These are phyloP conservation scores for Orientallactaga bullata DNA, from an alignment of 2,113 vertebrate genomes.

Conservation along the genomic window DNA sequence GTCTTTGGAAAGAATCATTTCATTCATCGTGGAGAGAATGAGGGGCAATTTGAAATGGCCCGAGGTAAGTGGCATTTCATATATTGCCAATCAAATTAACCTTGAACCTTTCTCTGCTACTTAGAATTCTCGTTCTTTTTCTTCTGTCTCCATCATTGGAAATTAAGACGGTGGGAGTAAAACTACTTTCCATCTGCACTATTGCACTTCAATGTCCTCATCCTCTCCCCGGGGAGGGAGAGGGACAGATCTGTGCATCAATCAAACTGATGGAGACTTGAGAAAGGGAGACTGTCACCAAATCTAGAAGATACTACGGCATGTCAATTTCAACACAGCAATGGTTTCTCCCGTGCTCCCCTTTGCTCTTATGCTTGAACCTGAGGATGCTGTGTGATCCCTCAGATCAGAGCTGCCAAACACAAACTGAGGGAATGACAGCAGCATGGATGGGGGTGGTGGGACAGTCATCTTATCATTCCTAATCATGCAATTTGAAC, in stretches of 20 bases:
- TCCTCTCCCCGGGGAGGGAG: neutral
- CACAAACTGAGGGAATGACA: neutral
- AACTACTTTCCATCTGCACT: slow-evolving; percentile 40
- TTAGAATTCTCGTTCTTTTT: slow-evolving; percentile 70
- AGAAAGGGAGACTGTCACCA: neutral
- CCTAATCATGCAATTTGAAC: neutral
- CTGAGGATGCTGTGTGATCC: no score
- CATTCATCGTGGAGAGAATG: slow-evolving; percentile 68
- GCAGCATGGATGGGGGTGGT: rapidly evolving
- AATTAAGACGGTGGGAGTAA: slow-evolving; percentile 64
- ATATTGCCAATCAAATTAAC: slow-evolving; percentile 78
- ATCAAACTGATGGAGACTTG: slow-evolving; percentile 48
- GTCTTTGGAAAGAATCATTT: slow-evolving; percentile 76
- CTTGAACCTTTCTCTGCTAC: slow-evolving; percentile 70
- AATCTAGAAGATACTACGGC: neutral
- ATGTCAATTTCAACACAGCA: neutral
- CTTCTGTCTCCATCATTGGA: slow-evolving; percentile 61
- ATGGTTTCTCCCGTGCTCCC: neutral
- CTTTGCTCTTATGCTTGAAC: neutral
- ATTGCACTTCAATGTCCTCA: slow-evolving; percentile 1
- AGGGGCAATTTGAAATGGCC: slow-evolving; percentile 77
- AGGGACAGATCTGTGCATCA: slow-evolving; percentile 16
- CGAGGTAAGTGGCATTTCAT: slow-evolving; percentile 76
- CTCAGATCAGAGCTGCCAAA: neutral
- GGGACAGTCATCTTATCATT: neutral